Base-by-base conservation (phyloP, 2,113 vertebrate genomes). In the Jacana jacana region DNA sequence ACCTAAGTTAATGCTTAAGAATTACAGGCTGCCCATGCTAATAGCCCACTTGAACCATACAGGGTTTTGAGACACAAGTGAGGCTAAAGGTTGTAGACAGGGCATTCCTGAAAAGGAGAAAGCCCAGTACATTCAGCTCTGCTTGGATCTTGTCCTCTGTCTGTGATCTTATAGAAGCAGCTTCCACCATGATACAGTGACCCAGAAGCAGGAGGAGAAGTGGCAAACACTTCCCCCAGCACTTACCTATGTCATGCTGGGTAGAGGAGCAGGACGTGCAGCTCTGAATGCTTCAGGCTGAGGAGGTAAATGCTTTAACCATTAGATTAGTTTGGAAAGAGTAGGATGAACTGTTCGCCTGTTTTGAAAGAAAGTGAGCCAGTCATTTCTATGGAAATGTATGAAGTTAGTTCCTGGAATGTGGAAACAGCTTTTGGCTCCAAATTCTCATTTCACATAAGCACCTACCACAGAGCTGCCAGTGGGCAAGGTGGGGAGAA, bases 381-480 rank as follows among this genome's bases (percentile, higher is more conserved):
- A 78, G 86, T 39, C 4, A 88, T 93, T 84, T 88, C 51, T 93
- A 71, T 81, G 88, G 86, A 94, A 93, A 86, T 23, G 15, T 57
- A 70, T 73, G 60, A 84, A 91, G 35, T 35, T 86, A 37, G 14
- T 81, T 69, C 76, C 55, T 81, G 81, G 81, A 95, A 92, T 37
- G 46, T 61, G 52, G 69, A 93, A 94, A 66, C 13, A 46, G 14
- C 27, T 86, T 86, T 91, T 93, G 92, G 88, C 89, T 71, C 33
- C 79, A 60, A 78, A 71, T 91, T 51, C 10, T 52, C 9, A 0
- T 84, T 95, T 95, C 70, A 55, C 39, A 13, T 54, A 75, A 77
- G 8, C 73, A 95, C 86, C 91, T 95, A 93, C 92, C 91, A 89
- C 91, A 97, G 60, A 92, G 76, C 30, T 87, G 92, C 94, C 81